A percentile compares a stretch with the other conserved stretches of the same genome.
Conservation (phyloP, 2,113 vertebrate genomes). For the Accipiter virgatus region DNA sequence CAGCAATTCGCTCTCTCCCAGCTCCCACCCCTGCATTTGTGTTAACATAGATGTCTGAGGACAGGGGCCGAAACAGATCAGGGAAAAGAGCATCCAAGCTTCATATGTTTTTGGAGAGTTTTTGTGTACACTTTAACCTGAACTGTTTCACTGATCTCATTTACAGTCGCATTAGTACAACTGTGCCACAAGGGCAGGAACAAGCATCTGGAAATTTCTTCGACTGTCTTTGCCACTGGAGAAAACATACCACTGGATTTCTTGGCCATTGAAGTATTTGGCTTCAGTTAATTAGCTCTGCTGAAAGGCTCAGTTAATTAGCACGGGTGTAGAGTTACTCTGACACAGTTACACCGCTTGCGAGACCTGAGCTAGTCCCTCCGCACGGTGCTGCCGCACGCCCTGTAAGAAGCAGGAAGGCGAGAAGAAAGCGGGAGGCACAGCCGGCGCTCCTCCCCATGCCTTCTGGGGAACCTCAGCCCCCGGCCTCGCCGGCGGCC, state of each 20-base stretch:
- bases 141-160: background rate
- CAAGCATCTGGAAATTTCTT: background rate
- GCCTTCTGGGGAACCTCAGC: background rate
- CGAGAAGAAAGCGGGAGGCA: accelerated
- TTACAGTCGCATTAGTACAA: background rate
- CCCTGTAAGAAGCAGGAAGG: too few relatives aligned
- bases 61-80: background rate
- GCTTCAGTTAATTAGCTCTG: slow-evolving; percentile 10
- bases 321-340: background rate
- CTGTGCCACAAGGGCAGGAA: background rate
- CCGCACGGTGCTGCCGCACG: accelerated
- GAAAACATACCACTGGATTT: background rate
- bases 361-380: background rate
- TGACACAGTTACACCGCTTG: background rate
- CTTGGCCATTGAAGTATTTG: background rate
- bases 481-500: accelerated
- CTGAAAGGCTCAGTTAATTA: background rate
- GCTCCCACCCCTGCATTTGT: background rate
- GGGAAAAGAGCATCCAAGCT: background rate
- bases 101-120: background rate
- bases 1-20: background rate
- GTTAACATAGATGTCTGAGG: background rate
- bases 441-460: accelerated
- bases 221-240: background rate
- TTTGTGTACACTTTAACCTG: background rate